These are phyloP conservation scores for Brenthis ino DNA, from an alignment of 2,888 invertebrate species.

Conservation along the genomic window DNA sequence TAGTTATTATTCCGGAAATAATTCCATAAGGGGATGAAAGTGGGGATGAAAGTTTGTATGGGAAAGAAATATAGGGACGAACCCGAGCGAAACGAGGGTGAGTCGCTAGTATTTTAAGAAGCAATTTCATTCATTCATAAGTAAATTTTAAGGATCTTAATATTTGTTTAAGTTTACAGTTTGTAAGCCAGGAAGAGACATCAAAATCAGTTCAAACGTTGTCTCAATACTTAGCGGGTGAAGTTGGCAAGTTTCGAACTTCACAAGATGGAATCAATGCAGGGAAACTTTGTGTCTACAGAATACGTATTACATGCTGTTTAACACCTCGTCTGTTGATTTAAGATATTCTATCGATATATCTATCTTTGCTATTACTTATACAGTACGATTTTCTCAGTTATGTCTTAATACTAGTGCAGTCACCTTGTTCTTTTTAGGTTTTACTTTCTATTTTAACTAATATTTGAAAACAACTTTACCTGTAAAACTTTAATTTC, in stretches of 20 bases:
- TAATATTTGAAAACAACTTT: too few species aligned
- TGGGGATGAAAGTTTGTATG: too few species aligned
- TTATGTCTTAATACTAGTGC: too few species aligned
- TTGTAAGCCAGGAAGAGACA: slow-evolving; percentile 7
- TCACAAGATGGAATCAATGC: slow-evolving; percentile 26
- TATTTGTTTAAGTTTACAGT: slow-evolving; percentile 15
- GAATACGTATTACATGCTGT: slow-evolving; percentile 28
- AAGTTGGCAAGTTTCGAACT: slow-evolving; percentile 24
- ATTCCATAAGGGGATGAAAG: too few species aligned
- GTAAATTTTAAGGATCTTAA: slow-evolving; percentile 4
- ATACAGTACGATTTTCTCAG: not conserved
- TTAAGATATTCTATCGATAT: slow-evolving; percentile 3
- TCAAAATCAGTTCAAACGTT: slow-evolving; percentile 20
- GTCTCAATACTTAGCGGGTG: slow-evolving; percentile 6
- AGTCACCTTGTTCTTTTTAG: too few species aligned
- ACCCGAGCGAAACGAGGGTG: too few species aligned
- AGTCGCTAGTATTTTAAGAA: too few species aligned
- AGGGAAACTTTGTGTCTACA: slow-evolving; percentile 22
- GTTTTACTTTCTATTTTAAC: too few species aligned
- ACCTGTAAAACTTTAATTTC: too few species aligned
- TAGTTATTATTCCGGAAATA: too few species aligned
- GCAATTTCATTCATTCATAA: not conserved
- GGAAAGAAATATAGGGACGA: too few species aligned
- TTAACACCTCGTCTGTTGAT: slow-evolving; percentile 22
- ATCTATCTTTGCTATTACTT: not conserved